Base-by-base conservation (phyloP, 2,888 invertebrate species). In the Hetaerina titia region DNA sequence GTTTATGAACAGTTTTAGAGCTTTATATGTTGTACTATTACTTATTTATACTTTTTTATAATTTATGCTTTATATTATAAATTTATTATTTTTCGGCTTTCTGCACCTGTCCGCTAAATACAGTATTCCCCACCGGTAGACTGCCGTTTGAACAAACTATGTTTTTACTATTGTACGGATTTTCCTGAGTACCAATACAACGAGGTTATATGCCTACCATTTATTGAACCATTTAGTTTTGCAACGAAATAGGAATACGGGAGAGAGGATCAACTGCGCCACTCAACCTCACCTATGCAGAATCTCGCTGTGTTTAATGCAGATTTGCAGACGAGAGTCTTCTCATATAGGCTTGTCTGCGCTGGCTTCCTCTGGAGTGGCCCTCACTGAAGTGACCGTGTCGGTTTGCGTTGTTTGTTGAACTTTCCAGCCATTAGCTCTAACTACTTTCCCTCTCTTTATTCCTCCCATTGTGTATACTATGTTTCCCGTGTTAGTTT, bases 391-490 rank as follows among this genome's bases (percentile, higher is more conserved):
- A 31, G 81, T 81, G 81, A 31, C 81, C 25, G 25, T 4, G 13
- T 81, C 31, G 81, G 81, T 81, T 81, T 81, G 6, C 81, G 5
- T 81, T 25, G 2, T 31, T 15, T 81, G 81, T 81, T 31, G 69
- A 81, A 13, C 81, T 22, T 81, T 81, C 81, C 81, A 31, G 81
- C 81, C 31, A 81, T 81, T 81, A 81, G 81, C 25, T 31, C 6
- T 81, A 81, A 81, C 81, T 22, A 81, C 25, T 81, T 81, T 81
- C 81, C 81, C 81, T 81, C 81, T 81, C 81, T 81, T 81, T 31
- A 31, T 81, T 13, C 81, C 81, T 2, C 45, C 45, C 45, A 45
- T 31, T 31, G 25, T 74, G 13, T 25, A 31, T 25, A 81, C 81
- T 81, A 2, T 31, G 81, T 81, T 25, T 13, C n/a, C 81, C 9